These are phyloP conservation scores for Drosophila rufa DNA, from an alignment of 1,140 invertebrate species.

Conservation along the genomic window DNA sequence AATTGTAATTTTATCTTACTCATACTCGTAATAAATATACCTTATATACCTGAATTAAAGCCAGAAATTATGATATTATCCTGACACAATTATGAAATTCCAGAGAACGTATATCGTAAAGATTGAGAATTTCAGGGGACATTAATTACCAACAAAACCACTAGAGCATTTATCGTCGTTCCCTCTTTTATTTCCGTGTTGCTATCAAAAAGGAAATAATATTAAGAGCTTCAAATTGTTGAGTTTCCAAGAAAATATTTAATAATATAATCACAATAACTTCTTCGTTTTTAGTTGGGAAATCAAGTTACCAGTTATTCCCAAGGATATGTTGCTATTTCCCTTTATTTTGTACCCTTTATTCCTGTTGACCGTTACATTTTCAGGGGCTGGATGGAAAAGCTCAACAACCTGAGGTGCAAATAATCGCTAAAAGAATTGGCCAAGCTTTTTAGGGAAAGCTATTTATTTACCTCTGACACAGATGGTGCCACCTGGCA, in stretches of 20 bases:
- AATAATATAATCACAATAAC: background rate
- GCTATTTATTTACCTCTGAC: conserved; percentile 27
- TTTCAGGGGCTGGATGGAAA: conserved; percentile 6
- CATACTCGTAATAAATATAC: no score
- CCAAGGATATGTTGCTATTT: background rate
- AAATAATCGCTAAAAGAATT: conserved; percentile 13
- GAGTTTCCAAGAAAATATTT: background rate
- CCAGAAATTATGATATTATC: background rate
- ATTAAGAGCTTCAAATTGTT: background rate
- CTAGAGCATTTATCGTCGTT: background rate
- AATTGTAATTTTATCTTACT: background rate
- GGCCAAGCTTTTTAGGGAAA: conserved; percentile 27
- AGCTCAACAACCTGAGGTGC: conserved; percentile 16
- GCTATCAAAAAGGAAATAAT: background rate
- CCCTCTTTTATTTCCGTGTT: background rate
- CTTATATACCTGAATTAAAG: conserved; percentile 1
- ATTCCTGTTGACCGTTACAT: conserved; percentile 35
- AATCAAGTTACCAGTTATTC: no score
- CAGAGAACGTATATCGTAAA: background rate
- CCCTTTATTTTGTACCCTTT: conserved; percentile 1
- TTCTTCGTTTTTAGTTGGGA: background rate
- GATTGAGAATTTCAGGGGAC: background rate
- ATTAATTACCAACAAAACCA: background rate
- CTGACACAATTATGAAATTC: conserved; percentile 4
- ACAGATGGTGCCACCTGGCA: conserved; percentile 40